phyloP scores from a whole-genome alignment of 2,797 vertebrate species.

The Sebastes dallii region DNA sequence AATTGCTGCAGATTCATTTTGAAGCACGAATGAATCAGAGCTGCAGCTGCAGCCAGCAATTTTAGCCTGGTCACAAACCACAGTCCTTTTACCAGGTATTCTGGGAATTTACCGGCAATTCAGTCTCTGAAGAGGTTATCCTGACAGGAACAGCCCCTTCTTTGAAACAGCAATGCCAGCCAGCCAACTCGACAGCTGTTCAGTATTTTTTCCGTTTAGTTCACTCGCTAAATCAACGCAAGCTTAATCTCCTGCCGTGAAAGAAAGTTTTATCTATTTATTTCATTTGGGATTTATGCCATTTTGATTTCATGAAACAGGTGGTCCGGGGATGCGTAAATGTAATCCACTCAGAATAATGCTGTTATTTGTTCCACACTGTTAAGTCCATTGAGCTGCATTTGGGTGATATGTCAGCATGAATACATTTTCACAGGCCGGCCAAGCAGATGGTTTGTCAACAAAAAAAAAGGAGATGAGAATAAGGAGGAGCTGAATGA shows the following conservation, averaged over 20 bases:
- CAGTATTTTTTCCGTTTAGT: conserved; percentile 7
- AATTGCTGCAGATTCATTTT: conserved; percentile 28
- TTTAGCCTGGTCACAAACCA: not conserved
- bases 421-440: conserved; percentile 39
- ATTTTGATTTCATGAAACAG: conserved; percentile 65
- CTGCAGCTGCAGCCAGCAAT: not conserved
- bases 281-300: conserved; percentile 46
- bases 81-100: conserved; percentile 13
- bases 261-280: conserved; percentile 46
- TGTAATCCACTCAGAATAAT: conserved; percentile 72
- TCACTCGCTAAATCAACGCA: conserved; percentile 15
- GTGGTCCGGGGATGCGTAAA: conserved; percentile 56
- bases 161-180: not conserved
- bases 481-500: conserved; percentile 10
- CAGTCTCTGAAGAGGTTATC: conserved; percentile 10
- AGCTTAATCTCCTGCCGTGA: conserved; percentile 27
- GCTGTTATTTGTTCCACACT: conserved; percentile 68
- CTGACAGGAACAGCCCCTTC: conserved; percentile 1
- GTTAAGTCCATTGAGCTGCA: conserved; percentile 63
- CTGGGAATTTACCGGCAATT: not conserved
- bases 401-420: conserved; percentile 51
- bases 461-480: not conserved
- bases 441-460: conserved; percentile 58
- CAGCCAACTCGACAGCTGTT: conserved; percentile 33
- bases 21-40: conserved; percentile 29